Percentiles rank a stretch among this genome's conserved stretches.
Conservation (phyloP, 2,888 invertebrate genomes). For the Parnassius apollo region DNA sequence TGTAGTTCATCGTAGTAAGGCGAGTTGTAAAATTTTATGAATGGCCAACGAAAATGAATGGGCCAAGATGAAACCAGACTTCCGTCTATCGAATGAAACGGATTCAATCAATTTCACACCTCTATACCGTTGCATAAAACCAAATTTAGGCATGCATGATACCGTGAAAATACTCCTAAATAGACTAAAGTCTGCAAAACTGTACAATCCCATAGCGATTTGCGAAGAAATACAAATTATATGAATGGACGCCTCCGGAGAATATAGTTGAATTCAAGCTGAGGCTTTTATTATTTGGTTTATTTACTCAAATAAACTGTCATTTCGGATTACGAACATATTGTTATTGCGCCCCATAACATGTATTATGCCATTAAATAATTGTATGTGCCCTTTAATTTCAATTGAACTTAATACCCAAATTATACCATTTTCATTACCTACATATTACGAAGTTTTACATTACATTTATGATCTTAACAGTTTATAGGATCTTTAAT, state of each 20-base stretch:
- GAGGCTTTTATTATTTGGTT: slow-evolving; percentile 44
- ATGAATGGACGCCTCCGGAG: slow-evolving; percentile 71
- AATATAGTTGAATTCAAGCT: slow-evolving; percentile 47
- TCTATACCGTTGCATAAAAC: slow-evolving; percentile 74
- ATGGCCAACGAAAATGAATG: slow-evolving; percentile 57
- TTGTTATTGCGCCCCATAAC: slow-evolving; percentile 52
- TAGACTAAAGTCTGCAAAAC: slow-evolving; percentile 41
- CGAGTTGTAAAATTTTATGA: slow-evolving; percentile 64
- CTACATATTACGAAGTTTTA: no score
- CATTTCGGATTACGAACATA: slow-evolving; percentile 53
- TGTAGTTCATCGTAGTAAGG: slow-evolving; percentile 48
- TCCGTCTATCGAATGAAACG: slow-evolving; percentile 57
- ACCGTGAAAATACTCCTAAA: slow-evolving; percentile 48
- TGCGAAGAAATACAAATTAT: slow-evolving; percentile 58
- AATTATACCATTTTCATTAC: no score
- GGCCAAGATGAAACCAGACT: slow-evolving; percentile 50
- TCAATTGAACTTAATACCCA: slow-evolving; percentile 42
- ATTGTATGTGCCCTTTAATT: slow-evolving; percentile 46
- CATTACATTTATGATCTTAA: no score
- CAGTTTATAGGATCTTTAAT: no score
- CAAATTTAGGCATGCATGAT: slow-evolving; percentile 56
- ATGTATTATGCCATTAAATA: slow-evolving; percentile 42
- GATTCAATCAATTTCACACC: slow-evolving; percentile 71
- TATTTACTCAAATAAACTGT: slow-evolving; percentile 62
- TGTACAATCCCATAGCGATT: slow-evolving; percentile 46